Conservation (phyloP, 2,113 vertebrate species). For the Podarcis cretensis region DNA sequence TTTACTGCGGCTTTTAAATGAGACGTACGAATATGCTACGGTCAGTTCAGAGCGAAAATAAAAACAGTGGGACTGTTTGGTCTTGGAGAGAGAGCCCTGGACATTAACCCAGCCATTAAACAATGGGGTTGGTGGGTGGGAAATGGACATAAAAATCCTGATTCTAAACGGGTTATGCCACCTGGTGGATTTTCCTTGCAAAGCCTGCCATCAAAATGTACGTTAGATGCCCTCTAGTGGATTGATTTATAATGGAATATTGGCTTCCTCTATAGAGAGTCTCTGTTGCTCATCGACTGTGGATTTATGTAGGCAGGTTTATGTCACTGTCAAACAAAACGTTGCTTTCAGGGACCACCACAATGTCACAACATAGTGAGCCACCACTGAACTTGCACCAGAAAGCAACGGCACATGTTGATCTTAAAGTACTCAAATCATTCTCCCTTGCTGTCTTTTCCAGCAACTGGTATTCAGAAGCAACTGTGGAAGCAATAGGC, state of each 20-base stretch:
- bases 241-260: background rate
- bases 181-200: constrained; percentile 59
- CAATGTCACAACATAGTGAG: too few relatives aligned
- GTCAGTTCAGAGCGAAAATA: constrained; percentile 18
- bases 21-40: constrained; percentile 15
- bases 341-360: background rate
- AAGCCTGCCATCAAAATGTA: background rate
- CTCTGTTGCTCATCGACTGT: background rate
- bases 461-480: too few relatives aligned
- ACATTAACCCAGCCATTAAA: constrained; percentile 41
- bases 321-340: background rate
- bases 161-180: constrained; percentile 58
- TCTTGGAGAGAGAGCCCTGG: constrained; percentile 4
- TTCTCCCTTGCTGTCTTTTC: too few relatives aligned
- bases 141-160: constrained; percentile 33
- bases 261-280: background rate
- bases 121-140: constrained; percentile 27
- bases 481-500: too few relatives aligned
- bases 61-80: constrained; percentile 35
- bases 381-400: too few relatives aligned
- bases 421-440: too few relatives aligned
- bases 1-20: constrained; percentile 30
- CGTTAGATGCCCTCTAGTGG: constrained; percentile 64
- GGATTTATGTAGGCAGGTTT: background rate
- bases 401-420: too few relatives aligned